Evolutionary conservation across 2,888 invertebrate species (phyloP).

Genomic region (Pachymerium ferrugineum): DNA sequence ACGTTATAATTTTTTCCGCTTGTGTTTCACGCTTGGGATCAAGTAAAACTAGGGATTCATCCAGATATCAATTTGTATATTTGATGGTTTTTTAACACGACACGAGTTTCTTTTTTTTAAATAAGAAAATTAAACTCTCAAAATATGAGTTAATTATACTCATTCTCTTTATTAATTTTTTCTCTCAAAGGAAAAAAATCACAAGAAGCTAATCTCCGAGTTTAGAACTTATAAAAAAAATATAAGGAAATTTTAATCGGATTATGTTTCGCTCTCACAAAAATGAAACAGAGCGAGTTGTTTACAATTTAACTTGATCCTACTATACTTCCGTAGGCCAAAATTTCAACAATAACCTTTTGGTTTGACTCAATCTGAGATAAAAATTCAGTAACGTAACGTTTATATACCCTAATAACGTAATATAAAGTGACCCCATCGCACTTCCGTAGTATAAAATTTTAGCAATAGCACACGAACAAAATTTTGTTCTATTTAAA

Average conservation of each 20-base stretch:
- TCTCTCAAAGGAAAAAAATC: background rate
- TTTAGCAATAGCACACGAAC: too few relatives aligned
- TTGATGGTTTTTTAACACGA: background rate
- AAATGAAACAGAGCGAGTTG: slow-evolving; percentile 14
- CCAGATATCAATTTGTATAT: background rate
- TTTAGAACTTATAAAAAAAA: background rate
- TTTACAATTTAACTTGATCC: slow-evolving; percentile 11
- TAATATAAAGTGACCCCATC: too few relatives aligned
- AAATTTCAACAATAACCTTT: background rate
- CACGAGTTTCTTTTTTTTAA: too few relatives aligned
- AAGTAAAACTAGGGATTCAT: background rate
- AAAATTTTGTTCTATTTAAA: too few relatives aligned
- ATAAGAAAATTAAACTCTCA: too few relatives aligned
- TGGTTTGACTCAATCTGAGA: background rate
- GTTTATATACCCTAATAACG: too few relatives aligned
- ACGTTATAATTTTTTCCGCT: background rate
- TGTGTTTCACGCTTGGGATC: background rate
- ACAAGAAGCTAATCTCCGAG: background rate
- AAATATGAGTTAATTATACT: too few relatives aligned
- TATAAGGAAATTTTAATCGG: background rate
- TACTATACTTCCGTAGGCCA: slow-evolving; percentile 4
- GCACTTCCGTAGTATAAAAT: too few relatives aligned
- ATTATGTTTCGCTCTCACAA: background rate
- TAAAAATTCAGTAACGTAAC: too few relatives aligned
- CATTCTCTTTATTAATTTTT: background rate